phyloP scores from a whole-genome alignment of 2,888 invertebrate genomes.

The Acleris holmiana region DNA sequence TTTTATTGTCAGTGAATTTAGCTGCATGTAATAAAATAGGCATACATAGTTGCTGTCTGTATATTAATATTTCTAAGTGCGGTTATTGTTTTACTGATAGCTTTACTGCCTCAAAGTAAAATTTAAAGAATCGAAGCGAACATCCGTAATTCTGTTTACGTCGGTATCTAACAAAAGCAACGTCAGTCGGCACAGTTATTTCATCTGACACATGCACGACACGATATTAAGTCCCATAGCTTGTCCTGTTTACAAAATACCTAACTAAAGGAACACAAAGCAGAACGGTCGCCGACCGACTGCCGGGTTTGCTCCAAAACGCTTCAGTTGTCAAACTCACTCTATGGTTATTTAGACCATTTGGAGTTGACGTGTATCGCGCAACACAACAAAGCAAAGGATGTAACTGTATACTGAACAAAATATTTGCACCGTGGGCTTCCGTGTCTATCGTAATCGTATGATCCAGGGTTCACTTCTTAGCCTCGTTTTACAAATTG shows the following conservation, averaged over 20 bases:
- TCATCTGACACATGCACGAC: conserved; percentile 17
- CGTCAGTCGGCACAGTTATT: conserved; percentile 16
- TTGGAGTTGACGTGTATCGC: conserved; percentile 37
- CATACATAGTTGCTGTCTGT: too few species aligned
- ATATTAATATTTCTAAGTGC: too few species aligned
- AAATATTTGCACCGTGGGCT: conserved; percentile 56
- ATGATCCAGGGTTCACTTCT: conserved; percentile 18
- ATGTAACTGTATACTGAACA: conserved; percentile 55
- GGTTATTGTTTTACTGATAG: too few species aligned
- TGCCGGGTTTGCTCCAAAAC: conserved; percentile 1
- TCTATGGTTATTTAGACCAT: conserved; percentile 8
- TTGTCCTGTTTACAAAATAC: conserved; percentile 46
- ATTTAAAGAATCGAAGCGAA: too few species aligned
- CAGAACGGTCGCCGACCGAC: conserved; percentile 42
- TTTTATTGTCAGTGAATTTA: too few species aligned
- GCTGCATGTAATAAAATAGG: too few species aligned
- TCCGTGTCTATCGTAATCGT: conserved; percentile 41
- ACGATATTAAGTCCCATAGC: conserved; percentile 21
- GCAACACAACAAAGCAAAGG: conserved; percentile 52
- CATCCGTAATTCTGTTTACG: too few species aligned
- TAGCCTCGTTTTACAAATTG: conserved; percentile 16
- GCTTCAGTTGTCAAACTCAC: not conserved
- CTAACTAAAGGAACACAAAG: conserved; percentile 42
- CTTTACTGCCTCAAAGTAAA: too few species aligned
- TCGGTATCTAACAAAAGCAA: too few species aligned